phyloP scores from a whole-genome alignment of 2,888 invertebrate species.

The Digitonthophagus gazella region DNA sequence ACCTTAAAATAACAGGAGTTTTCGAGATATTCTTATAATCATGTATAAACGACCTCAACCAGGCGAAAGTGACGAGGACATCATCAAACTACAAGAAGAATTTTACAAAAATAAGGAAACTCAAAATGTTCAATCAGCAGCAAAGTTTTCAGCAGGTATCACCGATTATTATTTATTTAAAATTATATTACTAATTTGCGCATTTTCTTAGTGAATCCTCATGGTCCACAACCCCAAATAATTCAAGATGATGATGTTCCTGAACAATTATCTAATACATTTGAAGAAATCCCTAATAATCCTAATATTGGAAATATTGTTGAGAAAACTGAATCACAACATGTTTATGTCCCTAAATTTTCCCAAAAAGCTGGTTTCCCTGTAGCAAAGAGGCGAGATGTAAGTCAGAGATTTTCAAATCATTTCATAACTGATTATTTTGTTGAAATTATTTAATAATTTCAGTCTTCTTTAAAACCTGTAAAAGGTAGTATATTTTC shows the following conservation, averaged over 20 bases:
- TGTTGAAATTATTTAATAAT: slow-evolving; percentile 14
- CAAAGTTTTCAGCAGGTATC: slow-evolving; percentile 55
- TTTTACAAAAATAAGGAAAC: slow-evolving; percentile 60
- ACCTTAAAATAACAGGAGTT: no score
- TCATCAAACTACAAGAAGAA: slow-evolving; percentile 71
- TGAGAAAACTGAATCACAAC: slow-evolving; percentile 54
- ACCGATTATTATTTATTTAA: background rate
- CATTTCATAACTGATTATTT: background rate
- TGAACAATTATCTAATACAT: slow-evolving; percentile 45
- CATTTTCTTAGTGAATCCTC: slow-evolving; percentile 1
- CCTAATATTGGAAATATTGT: slow-evolving; percentile 58
- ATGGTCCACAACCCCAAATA: slow-evolving; percentile 18
- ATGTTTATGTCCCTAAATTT: slow-evolving; percentile 2
- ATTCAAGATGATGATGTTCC: slow-evolving; percentile 33
- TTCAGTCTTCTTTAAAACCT: slow-evolving; percentile 37
- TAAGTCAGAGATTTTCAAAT: background rate
- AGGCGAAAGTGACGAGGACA: slow-evolving; percentile 71
- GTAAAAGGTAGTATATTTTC: slow-evolving; percentile 56
- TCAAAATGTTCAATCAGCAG: slow-evolving; percentile 62
- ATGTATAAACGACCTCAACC: slow-evolving; percentile 68
- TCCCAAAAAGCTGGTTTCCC: slow-evolving; percentile 57
- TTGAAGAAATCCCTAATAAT: slow-evolving; percentile 51
- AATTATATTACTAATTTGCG: slow-evolving; percentile 2
- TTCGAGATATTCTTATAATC: slow-evolving; percentile 5
- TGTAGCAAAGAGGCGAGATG: slow-evolving; percentile 50